Percentiles rank a stretch among this genome's conserved stretches.
Conservation (phyloP, 2,888 invertebrate genomes). For the Netelia inedita region DNA sequence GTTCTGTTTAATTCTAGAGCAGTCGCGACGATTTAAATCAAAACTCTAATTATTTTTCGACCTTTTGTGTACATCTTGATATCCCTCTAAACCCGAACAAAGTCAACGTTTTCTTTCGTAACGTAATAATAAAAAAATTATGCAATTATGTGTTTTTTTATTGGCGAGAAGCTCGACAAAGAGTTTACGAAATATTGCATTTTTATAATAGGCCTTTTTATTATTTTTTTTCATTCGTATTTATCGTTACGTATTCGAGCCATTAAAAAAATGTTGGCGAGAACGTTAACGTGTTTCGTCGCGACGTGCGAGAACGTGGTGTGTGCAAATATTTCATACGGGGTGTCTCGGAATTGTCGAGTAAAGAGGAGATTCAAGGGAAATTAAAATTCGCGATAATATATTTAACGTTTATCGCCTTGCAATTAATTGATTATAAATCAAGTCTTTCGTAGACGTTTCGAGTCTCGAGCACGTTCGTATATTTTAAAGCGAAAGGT, state of each 20-base stretch:
- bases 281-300: neutral
- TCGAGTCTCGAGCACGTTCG: conserved; percentile 1
- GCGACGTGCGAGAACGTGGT: neutral
- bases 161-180: neutral
- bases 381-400: conserved; percentile 8
- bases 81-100: conserved; percentile 11
- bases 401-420: neutral
- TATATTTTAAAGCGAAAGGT: conserved; percentile 32
- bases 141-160: neutral
- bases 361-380: neutral
- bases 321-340: conserved; percentile 9
- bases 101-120: conserved; percentile 3
- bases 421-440: conserved; percentile 9
- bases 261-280: neutral
- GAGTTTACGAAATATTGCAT: too few relatives aligned
- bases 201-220: too few relatives aligned
- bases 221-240: neutral
- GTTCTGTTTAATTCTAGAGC: neutral
- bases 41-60: conserved; percentile 13
- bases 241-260: neutral
- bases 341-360: conserved; percentile 14
- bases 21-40: neutral
- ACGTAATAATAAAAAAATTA: neutral
- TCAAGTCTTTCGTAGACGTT: neutral
- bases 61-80: neutral